Base-by-base conservation (phyloP, 2,888 invertebrate genomes). In the Oxyscelio sp. region DNA sequence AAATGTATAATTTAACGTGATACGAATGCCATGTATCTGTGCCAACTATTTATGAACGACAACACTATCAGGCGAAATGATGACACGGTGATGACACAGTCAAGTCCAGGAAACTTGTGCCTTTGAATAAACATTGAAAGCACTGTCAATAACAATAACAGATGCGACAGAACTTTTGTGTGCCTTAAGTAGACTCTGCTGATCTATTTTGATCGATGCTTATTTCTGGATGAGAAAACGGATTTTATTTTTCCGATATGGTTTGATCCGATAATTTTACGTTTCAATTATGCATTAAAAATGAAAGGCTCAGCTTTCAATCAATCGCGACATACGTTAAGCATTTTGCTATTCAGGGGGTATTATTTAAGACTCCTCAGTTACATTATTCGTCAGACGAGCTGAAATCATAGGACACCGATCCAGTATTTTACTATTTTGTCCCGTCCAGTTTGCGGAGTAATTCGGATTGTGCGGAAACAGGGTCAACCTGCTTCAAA, bases 401-500 rank as follows among this genome's bases (percentile, higher is more conserved):
- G 27, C 27, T 6, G 27, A 6, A 34, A 34, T 34, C 34, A 34
- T 11, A 11, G 34, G 31, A 17, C 38, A 54, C 40, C 24, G 56
- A 48, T 66, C 48, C 50, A 19, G 40, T 56, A 61, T 82, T 52
- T 63, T 17, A 50, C 45, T 78, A 52, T 73, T 78, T 71, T 73
- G 54, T 68, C 68, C 43, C 43, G 59, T 31, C 24, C 63, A 74
- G 68, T 83, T 73, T 56, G 68, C 58, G 58, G 48, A 65, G 61
- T 79, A 79, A 79, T 83, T 83, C 61, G 68, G 68, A 79, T 79
- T 65, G 71, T 73, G 48, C 48, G 43, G 68, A 78, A 83, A 83
- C 78, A 78, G 74, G 73, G 78, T 83, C 79, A 77, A 52, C 63
- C 52, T 58, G 66, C 79, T 85, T 81, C 27, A 71, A 80, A 83